Evolutionary conservation across 2,888 invertebrate species (phyloP), one percentile per base, ranked within the genome.

Genomic region (Hirtodrosophila histrioides): DNA sequence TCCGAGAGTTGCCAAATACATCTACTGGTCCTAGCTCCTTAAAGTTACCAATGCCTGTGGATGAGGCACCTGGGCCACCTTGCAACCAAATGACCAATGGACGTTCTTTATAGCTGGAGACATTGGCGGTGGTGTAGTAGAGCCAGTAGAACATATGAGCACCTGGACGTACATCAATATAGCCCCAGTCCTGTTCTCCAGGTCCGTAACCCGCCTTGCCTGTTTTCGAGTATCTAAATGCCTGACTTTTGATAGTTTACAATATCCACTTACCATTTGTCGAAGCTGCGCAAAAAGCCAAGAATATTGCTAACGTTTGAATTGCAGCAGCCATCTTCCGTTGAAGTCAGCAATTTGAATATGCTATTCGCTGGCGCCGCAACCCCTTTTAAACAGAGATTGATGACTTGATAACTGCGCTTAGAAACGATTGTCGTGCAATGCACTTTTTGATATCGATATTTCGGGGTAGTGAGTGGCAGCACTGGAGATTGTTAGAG

Each of bases 91-190:
- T 94, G 10, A 96, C 92, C 17, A 97, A 92, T 0, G 97, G 97
- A 37, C 94, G 93, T 0, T 95, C 93, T 0, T 94, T 94, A 83
- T 94, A 93, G 44, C 92, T 92, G 4, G 86, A 73, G 0, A 94
- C 94, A 45, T 93, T 91, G 0, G 94, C 94, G 0, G 94, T 94
- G 8, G 95, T 95, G 87, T 95, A 95, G 88, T 96, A 97, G 23
- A 97, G 91, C 97, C 97, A 97, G 93, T 96, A 97, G 90, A 97
- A 97, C 95, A 96, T 95, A 77, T 96, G 94, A 0, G 96, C 96
- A 0, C 94, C 93, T 3, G 93, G 93, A 0, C 96, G 93, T 0
- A 97, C 95, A 50, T 93, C 93, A 0, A 95, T 94, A 90, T 94
- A 95, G 17, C 94, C 95, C 94, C 94, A 96, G 83, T 95, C 94